Evolutionary conservation across 2,888 invertebrate species (phyloP).

Genomic region (Thymelicus lineola): DNA sequence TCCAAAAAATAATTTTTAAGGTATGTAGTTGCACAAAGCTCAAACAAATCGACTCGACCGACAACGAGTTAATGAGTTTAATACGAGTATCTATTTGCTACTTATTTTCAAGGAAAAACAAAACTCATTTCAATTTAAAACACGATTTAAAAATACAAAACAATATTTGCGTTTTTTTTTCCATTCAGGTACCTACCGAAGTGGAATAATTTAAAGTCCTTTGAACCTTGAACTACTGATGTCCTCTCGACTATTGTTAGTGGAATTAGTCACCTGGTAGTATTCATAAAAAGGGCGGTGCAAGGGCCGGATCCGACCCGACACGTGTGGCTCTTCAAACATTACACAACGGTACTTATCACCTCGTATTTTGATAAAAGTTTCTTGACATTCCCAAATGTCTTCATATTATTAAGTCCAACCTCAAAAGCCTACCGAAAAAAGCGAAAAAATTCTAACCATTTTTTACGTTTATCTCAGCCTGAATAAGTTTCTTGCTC

Average conservation of each 20-base stretch:
- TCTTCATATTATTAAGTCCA: background rate
- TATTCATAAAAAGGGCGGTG: conserved; percentile 16
- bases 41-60: too few species aligned
- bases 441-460: background rate
- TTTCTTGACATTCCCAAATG: conserved; percentile 29
- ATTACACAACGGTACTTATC: conserved; percentile 34
- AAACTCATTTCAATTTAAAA: too few species aligned
- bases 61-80: too few species aligned
- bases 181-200: background rate
- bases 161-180: too few species aligned
- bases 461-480: conserved; percentile 5
- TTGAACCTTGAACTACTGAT: background rate
- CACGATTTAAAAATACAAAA: too few species aligned
- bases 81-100: too few species aligned
- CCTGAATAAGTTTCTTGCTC: background rate
- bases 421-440: conserved; percentile 7
- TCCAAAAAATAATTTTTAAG: too few species aligned
- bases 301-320: conserved; percentile 12
- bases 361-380: conserved; percentile 29
- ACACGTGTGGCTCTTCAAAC: conserved; percentile 33
- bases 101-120: too few species aligned
- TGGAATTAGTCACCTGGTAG: conserved; percentile 13
- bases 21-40: too few species aligned
- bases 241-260: background rate
- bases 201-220: background rate